These are phyloP conservation scores for Tapirus indicus DNA, from an alignment of 2,797 vertebrate genomes.

Conservation along the genomic window DNA sequence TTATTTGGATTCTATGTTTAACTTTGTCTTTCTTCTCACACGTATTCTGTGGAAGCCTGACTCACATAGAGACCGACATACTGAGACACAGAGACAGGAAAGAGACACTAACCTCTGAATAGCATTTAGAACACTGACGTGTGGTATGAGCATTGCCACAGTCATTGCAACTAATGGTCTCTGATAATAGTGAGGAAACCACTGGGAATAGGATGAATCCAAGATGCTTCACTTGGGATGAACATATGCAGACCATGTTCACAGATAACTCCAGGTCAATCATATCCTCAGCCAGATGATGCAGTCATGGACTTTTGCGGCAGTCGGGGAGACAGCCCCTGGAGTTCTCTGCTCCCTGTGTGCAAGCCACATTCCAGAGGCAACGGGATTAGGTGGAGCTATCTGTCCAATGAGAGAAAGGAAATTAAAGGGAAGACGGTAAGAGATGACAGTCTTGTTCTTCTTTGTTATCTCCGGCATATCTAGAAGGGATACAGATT, in stretches of 20 bases:
- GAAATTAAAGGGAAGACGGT: background rate
- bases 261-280: fast-evolving
- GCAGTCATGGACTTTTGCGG: background rate
- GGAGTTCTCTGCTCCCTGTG: background rate
- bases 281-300: background rate
- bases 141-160: background rate
- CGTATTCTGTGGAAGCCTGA: background rate
- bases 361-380: background rate
- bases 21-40: background rate
- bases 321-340: background rate
- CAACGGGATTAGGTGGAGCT: background rate
- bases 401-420: background rate
- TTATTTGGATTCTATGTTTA: background rate
- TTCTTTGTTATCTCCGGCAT: background rate
- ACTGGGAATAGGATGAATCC: background rate
- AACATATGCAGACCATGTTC: too few relatives aligned
- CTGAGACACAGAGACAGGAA: background rate
- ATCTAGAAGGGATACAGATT: background rate
- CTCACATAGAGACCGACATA: background rate
- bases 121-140: background rate
- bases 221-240: background rate
- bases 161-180: background rate
- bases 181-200: background rate
- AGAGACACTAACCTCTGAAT: background rate
- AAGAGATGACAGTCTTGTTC: background rate